Base-by-base conservation (phyloP, 2,113 vertebrate genomes). In the Cyanocitta stelleri region DNA sequence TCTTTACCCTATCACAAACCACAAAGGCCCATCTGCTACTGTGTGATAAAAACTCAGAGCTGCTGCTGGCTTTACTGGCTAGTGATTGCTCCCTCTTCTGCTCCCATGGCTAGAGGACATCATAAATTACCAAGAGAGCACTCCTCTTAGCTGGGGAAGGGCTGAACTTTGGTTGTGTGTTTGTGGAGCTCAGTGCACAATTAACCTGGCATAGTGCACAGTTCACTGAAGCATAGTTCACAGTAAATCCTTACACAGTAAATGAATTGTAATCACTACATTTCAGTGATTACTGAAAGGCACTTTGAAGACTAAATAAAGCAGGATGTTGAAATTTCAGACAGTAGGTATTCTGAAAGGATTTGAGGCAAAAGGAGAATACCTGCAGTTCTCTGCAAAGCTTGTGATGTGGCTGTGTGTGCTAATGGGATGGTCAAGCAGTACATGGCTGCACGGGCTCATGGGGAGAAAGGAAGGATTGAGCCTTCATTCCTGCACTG, bases 221-320 rank as follows among this genome's bases (percentile, higher is more conserved):
- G 41, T 82, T 93, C 54, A 49, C 41, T 37, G 81, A 85, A 44
- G n/a, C 80, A 75, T 43, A 93, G 78, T 91, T 91, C 75, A 49
- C 67, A 77, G 55, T 85, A 93, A 90, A 85, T 88, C 67, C 71
- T 94, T 92, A 64, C 59, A 48, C 52, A 75, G 52, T 59, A 68
- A 93, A 72, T 84, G 17, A 78, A 51, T 86, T 74, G 61, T 67
- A 93, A 93, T 93, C 52, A 22, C 43, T 88, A n/a, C 22, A 72
- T 90, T 96, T 93, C 58, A 79, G 68, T 71, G 79, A 52, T 0
- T 9, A 52, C 55, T 84, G 68, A 84, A 88, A 90, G 64, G 82
- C 72, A 92, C 12, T 92, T 73, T 74, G 54, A 92, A 71, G 75
- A 80, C 83, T 73, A 81, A 86, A 80, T 91, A 77, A 94, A 96